Conservation (phyloP, 1,140 invertebrate species). For the Nasonia giraulti region DNA sequence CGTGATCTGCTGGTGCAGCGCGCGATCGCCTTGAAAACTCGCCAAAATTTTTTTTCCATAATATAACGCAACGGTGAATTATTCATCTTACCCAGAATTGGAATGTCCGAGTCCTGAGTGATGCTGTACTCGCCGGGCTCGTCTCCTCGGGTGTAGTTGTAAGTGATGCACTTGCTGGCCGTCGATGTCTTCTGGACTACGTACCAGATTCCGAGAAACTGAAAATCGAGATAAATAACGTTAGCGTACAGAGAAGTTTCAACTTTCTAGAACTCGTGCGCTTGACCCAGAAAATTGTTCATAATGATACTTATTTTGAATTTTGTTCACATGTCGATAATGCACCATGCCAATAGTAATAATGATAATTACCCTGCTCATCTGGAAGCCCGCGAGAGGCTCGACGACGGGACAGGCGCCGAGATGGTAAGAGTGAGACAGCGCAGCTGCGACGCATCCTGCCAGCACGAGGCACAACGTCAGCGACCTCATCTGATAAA, state of each 20-base stretch:
- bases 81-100: conserved; percentile 72
- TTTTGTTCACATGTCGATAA: too few species aligned
- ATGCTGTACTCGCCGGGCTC: conserved; percentile 82
- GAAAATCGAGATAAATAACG: conserved; percentile 56
- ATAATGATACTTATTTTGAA: too few species aligned
- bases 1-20: not conserved
- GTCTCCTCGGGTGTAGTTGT: conserved; percentile 83
- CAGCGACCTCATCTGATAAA: conserved; percentile 63
- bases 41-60: not conserved
- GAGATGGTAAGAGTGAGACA: conserved; percentile 80
- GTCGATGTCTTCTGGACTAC: conserved; percentile 90
- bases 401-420: conserved; percentile 84
- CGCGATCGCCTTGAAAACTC: not conserved
- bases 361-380: conserved; percentile 78
- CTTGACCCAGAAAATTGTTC: too few species aligned
- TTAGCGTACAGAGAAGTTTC: not conserved
- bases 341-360: too few species aligned
- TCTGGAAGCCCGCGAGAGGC: conserved; percentile 81
- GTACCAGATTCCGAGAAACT: conserved; percentile 88
- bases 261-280: too few species aligned
- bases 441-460: conserved; percentile 56
- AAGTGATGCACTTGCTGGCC: conserved; percentile 84
- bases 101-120: conserved; percentile 85
- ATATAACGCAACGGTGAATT: not conserved
- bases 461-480: conserved; percentile 54